A percentile compares a stretch with the other conserved stretches of the same genome.
These are phyloP conservation scores for Telmatochromis brichardi DNA, from an alignment of 2,113 vertebrate genomes.

Conservation along the genomic window DNA sequence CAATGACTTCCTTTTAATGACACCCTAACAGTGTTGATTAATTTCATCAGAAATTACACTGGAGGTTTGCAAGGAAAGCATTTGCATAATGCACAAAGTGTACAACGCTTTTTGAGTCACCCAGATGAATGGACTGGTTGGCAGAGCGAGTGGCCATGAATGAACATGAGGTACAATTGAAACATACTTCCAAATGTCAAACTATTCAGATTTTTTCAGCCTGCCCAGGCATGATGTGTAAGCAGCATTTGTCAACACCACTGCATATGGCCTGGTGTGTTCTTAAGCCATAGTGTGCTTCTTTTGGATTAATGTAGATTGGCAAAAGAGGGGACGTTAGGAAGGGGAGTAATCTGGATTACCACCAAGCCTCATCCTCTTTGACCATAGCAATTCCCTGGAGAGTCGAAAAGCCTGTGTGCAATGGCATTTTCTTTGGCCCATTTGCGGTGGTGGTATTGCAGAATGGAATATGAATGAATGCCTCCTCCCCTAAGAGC, in stretches of 20 bases:
- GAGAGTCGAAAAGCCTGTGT: conserved; percentile 40
- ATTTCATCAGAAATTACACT: conserved; percentile 33
- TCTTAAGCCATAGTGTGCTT: conserved; percentile 13
- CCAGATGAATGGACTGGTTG: conserved; percentile 10
- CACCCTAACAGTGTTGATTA: conserved; percentile 14
- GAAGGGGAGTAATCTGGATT: conserved; percentile 62
- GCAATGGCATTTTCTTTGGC: conserved; percentile 48
- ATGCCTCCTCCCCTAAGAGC: conserved; percentile 53
- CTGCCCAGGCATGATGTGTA: not conserved
- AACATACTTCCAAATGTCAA: conserved; percentile 47
- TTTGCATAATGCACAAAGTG: conserved; percentile 42
- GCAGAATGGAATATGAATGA: conserved; percentile 53
- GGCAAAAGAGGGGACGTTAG: not conserved
- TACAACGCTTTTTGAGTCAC: conserved; percentile 4
- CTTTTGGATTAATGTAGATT: conserved; percentile 51
- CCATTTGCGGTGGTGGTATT: conserved; percentile 36
- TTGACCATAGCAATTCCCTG: conserved; percentile 37
- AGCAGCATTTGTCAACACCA: not conserved
- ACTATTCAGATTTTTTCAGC: conserved; percentile 4
- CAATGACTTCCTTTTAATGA: conserved; percentile 20
- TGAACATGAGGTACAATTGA: conserved; percentile 24
- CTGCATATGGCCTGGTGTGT: conserved; percentile 6
- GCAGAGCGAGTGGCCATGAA: not conserved
- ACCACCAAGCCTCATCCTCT: conserved; percentile 26
- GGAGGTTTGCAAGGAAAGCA: conserved; percentile 4